Base-by-base conservation (phyloP, 1,140 invertebrate genomes). In the Oscheius sp. region DNA sequence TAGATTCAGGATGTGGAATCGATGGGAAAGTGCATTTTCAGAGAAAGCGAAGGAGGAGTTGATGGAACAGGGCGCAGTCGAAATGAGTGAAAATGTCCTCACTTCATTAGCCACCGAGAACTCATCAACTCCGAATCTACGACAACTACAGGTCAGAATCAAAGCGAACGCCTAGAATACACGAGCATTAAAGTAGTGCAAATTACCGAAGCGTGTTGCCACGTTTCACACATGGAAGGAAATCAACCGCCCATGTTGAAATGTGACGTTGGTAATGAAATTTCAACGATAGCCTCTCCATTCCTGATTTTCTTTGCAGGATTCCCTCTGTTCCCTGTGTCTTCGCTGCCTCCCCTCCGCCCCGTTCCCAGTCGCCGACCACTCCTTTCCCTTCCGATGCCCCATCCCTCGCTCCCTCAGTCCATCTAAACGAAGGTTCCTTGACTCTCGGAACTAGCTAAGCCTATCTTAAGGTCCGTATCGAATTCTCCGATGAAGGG, bases 311-410 rank as follows among this genome's bases (percentile, higher is more conserved):
- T 35, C 29, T 32, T 76, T 79, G 35, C 63, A 81, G 80, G 80
- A 81, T 59, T 82, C 80, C 3, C 49, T 81, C 7, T 81, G 77
- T 49, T 70, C 80, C 3, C 66, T 81, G 10, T 82, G 80, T 45
- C 62, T 81, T 7, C 73, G 79, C 26, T 81, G 80, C 38, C 42
- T 81, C 29, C 80, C 80, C 2, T 66, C 31, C 20, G 18, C 66
- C 28, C 52, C 58, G 58, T 81, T 82, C 70, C 80, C 80, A 23
- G 36, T 77, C 15, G 36, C 77, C 20, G 46, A 36, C 18, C 18
- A 68, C 13, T 18, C 58, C 15, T 80, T 80, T 68, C 78, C 80
- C 38, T 26, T 81, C 18, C 42, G 29, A 29, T 81, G 76, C 49
- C 61, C 72, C 23, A 64, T 80, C 10, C 79, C 63, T 4, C 68